Evolutionary conservation across 2,113 vertebrate genomes (phyloP), one percentile per base, ranked within the genome.

Genomic region (Tyto alba): DNA sequence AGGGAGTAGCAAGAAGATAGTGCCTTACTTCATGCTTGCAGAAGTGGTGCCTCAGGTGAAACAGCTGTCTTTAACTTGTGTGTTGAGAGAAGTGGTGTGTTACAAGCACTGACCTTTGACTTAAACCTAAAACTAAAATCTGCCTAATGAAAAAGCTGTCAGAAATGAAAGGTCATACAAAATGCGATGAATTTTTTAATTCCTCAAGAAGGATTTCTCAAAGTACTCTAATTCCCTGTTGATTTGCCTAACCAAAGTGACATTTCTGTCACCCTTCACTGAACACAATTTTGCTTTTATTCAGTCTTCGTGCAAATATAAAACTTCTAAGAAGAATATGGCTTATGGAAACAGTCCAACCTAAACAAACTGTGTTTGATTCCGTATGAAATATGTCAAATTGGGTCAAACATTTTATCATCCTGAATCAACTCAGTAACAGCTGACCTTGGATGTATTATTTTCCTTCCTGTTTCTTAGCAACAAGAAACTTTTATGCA

Each of bases 391-490:
- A 89, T 90, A 47, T 13, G n/a, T 92, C 40, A 57, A 57, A 87
- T 83, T 77, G 60, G 27, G 92, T 95, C 8, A 82, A 94, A 93
- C 90, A 43, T 40, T 26, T 82, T 38, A 53, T 88, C 38, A 80
- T 30, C 26, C 21, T 20, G 68, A 67, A 94, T 96, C 72, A 95
- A 53, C 84, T 68, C 84, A 66, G 45, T 57, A 93, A 53, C 79
- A 85, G 38, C 73, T 96, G 93, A 95, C 92, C 96, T 88, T 96
- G 47, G 41, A 85, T 76, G 19, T 40, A 38, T 85, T 84, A 29
- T 96, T 96, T 96, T 83, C 59, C 32, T 68, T 88, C 71, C 68
- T 71, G 91, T 97, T 97, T 86, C 96, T 92, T 97, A 97, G 95
- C 95, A 97, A 95, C 90, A 55, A 43, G 36, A 76, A 96, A 87